Base-by-base conservation (phyloP, 1,140 invertebrate species). In the Lerema accius region DNA sequence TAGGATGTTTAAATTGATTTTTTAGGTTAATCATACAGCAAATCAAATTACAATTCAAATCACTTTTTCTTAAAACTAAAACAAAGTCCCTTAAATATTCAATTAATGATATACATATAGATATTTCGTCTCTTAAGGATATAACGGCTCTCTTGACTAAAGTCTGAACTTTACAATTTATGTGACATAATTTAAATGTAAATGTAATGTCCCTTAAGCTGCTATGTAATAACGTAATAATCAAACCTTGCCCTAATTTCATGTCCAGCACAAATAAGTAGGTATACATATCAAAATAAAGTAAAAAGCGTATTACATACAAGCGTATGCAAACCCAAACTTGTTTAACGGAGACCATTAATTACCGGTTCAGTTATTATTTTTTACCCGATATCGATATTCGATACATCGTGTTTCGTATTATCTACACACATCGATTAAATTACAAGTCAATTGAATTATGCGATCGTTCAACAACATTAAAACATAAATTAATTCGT, bases 341-440 rank as follows among this genome's bases (percentile, higher is more conserved):
- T 55, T 37, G 51, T 42, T 55, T 55, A 55, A 55, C 23, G 11
- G 11, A 19, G 35, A 42, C 37, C 53, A 56, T 45, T 56, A 43
- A 56, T 56, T 56, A 42, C 53, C 53, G 53, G 13, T 43, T 43
- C 40, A 43, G 11, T 58, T 58, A 58, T 58, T 58, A 58, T 45
- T 46, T 58, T 46, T 46, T 58, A 32, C 26, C 42, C 15, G 23
- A 58, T 46, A 58, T 45, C 42, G 26, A 58, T 58, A 58, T 58
- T 58, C 53, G 53, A 46, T 58, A 58, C 42, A 35, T 43, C 42
- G 26, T 46, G 45, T 45, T 45, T 32, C 43, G 46, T 45, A 58
- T 45, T 26, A 37, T 46, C 53, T 42, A 46, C 32, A n/a, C 23
- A 35, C 0, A 58, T 58, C 42, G 53, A 58, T 58, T 58, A 16